Evolutionary conservation across 1,140 invertebrate species (phyloP), one percentile per base, ranked within the genome.

Genomic region (Phortica variegata): DNA sequence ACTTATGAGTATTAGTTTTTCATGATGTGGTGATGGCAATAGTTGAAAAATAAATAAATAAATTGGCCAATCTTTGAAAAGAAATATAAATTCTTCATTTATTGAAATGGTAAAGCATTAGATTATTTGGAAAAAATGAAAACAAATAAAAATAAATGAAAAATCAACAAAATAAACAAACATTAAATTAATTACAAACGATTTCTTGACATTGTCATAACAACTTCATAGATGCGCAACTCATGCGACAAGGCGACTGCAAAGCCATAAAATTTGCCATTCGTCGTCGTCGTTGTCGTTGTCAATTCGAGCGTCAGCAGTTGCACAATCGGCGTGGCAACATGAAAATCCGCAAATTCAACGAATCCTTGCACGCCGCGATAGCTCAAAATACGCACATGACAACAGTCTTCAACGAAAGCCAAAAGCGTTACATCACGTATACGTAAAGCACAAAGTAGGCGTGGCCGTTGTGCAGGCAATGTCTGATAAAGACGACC

Each of bases 311-410:
- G 3, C 0, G 47, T 37, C 0, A 63, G 33, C 37, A 68, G 16
- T 12, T 69, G 57, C 43, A 52, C 8, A 5, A 68, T 38, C 3
- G 47, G 16, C 10, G 20, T n/a, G 2, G 43, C 41, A 0, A 44
- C 49, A 2, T 40, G 43, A 5, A 73, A 63, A 2, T 38, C 18
- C 0, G 58, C 34, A 15, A 76, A 72, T 0, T 54, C 47, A 16
- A 66, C 56, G 41, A 76, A 76, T 1, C 73, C 73, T 45, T 75
- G 56, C 0, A 73, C 44, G 7, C 73, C 73, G 2, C 59, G 60
- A 34, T 76, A 76, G 15, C 57, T 52, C 0, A 65, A 50, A n/a
- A 76, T 56, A 1, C 60, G 49, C 15, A 75, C 44, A 2, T 15
- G 39, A 17, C 59, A 65, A 13, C 66, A 63, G 23, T 51, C 55